These are phyloP conservation scores for Desoria tigrina DNA, from an alignment of 2,888 invertebrate genomes.

Conservation along the genomic window DNA sequence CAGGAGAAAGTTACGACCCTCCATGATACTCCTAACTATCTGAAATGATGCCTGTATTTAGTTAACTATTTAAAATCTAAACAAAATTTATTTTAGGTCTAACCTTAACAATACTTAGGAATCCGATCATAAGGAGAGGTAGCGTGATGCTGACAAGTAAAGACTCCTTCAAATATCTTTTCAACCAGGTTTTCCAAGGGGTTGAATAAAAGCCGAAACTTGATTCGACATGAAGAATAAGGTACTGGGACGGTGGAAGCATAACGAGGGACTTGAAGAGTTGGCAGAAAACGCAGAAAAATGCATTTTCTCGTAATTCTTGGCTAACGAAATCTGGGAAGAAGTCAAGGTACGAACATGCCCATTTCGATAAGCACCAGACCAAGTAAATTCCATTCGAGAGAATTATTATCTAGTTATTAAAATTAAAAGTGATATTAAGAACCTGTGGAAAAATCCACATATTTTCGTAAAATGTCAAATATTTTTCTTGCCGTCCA, in stretches of 20 bases:
- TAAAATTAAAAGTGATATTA: no score
- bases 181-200: background rate
- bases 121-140: background rate
- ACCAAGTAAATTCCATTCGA: no score
- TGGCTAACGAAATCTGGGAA: no score
- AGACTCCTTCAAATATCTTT: background rate
- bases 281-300: background rate
- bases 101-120: background rate
- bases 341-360: no score
- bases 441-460: no score
- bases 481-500: conserved; percentile 1
- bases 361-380: no score
- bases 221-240: background rate
- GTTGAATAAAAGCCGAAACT: conserved; percentile 4
- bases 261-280: background rate
- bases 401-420: no score
- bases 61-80: background rate
- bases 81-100: background rate
- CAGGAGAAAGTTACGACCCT: background rate
- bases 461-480: no score
- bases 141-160: background rate
- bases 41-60: background rate
- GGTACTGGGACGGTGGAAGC: no score
- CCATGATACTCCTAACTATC: background rate
- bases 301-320: no score